Conservation (phyloP, 2,888 invertebrate genomes). For the Thymelicus sylvestris region DNA sequence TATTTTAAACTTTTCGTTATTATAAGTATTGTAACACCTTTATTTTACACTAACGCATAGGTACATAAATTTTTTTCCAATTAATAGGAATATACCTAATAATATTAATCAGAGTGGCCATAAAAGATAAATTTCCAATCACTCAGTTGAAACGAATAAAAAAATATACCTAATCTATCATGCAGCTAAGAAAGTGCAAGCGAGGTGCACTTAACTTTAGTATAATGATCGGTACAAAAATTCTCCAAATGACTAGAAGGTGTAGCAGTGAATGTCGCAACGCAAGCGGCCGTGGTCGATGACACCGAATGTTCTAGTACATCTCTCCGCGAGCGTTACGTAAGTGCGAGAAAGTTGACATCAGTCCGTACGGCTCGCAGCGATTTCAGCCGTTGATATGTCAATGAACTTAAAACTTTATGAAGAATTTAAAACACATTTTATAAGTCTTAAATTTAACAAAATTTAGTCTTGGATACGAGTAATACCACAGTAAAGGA, state of each 20-base stretch:
- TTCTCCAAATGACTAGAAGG: constrained; percentile 53
- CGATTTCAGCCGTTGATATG: constrained; percentile 33
- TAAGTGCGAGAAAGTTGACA: constrained; percentile 83
- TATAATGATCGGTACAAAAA: constrained; percentile 39
- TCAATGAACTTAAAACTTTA: constrained; percentile 30
- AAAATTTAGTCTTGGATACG: too few species aligned
- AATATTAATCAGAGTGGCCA: too few species aligned
- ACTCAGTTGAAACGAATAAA: constrained; percentile 9
- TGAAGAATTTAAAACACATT: neutral
- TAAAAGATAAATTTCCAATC: neutral
- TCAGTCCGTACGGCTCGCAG: constrained; percentile 55
- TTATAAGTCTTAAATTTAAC: too few species aligned
- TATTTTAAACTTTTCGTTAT: too few species aligned
- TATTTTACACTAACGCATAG: too few species aligned
- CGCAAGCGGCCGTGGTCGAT: constrained; percentile 82
- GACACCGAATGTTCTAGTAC: constrained; percentile 83
- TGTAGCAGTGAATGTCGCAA: constrained; percentile 74
- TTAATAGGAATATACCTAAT: too few species aligned
- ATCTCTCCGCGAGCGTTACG: constrained; percentile 74
- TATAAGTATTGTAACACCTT: too few species aligned
- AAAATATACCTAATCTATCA: neutral
- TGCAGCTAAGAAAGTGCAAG: constrained; percentile 25
- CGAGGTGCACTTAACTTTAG: constrained; percentile 17
- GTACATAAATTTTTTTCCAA: too few species aligned
- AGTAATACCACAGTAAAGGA: too few species aligned